These are phyloP conservation scores for Caenorhabditis afra DNA, from an alignment of 2,888 invertebrate species.

Conservation along the genomic window DNA sequence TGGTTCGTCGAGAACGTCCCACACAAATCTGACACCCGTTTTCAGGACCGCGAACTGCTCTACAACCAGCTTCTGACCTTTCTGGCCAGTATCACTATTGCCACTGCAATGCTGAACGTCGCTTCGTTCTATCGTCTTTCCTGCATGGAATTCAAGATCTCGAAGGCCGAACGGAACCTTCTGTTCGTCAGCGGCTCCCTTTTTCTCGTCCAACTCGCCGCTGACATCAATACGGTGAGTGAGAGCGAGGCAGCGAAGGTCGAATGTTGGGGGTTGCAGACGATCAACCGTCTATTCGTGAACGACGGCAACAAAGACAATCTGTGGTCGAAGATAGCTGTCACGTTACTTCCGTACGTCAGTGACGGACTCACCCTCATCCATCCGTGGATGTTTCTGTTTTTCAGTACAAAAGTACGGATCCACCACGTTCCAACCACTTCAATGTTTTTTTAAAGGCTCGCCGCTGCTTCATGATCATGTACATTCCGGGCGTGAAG, in stretches of 20 bases:
- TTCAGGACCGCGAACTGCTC: conserved; percentile 17
- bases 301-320: conserved; percentile 36
- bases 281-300: conserved; percentile 31
- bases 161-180: conserved; percentile 33
- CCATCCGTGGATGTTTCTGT: conserved; percentile 40
- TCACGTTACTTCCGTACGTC: conserved; percentile 36
- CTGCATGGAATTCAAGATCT: conserved; percentile 31
- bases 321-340: conserved; percentile 28
- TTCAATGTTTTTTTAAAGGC: not conserved
- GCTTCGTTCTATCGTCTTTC: conserved; percentile 34
- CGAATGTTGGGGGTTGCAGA: conserved; percentile 8
- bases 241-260: not conserved
- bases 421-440: not conserved
- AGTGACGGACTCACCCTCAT: conserved; percentile 49
- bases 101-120: conserved; percentile 31
- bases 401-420: conserved; percentile 30
- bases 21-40: not conserved
- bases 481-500: conserved; percentile 25
- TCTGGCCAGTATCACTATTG: conserved; percentile 6
- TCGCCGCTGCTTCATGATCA: conserved; percentile 12
- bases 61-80: conserved; percentile 23
- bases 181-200: conserved; percentile 42
- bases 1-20: no score
- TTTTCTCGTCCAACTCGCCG: conserved; percentile 36
- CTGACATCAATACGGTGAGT: conserved; percentile 43